These are phyloP conservation scores for Drosophila kokeensis DNA, from an alignment of 2,888 invertebrate genomes.

Conservation along the genomic window DNA sequence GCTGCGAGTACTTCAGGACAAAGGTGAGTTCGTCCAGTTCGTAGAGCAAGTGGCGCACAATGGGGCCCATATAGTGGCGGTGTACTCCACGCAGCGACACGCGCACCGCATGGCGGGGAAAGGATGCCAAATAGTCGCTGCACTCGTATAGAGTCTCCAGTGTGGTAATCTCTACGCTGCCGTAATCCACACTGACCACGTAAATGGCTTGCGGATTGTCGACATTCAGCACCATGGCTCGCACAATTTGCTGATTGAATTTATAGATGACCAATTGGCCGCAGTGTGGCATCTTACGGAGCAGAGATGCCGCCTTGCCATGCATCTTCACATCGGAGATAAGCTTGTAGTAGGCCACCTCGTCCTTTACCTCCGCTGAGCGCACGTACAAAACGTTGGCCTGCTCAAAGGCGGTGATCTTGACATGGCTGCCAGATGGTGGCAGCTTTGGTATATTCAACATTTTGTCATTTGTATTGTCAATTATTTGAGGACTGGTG, in stretches of 20 bases:
- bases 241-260: slow-evolving; percentile 66
- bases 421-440: slow-evolving; percentile 64
- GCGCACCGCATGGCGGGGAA: slow-evolving; percentile 76
- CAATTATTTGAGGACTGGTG: slow-evolving; percentile 2
- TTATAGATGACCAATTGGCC: slow-evolving; percentile 80
- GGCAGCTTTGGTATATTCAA: slow-evolving; percentile 57
- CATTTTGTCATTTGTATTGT: slow-evolving; percentile 4
- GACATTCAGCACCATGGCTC: slow-evolving; percentile 79
- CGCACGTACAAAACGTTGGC: slow-evolving; percentile 82
- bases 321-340: slow-evolving; percentile 58
- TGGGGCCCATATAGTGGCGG: slow-evolving; percentile 70
- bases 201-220: slow-evolving; percentile 68
- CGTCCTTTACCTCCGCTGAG: slow-evolving; percentile 65
- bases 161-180: slow-evolving; percentile 75
- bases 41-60: slow-evolving; percentile 62
- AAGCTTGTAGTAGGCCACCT: slow-evolving; percentile 71
- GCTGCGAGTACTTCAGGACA: slow-evolving; percentile 68
- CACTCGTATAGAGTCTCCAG: slow-evolving; percentile 73
- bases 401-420: slow-evolving; percentile 80
- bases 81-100: slow-evolving; percentile 79
- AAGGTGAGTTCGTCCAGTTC: slow-evolving; percentile 50
- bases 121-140: slow-evolving; percentile 54
- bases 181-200: slow-evolving; percentile 81
- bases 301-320: slow-evolving; percentile 52
- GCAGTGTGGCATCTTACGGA: slow-evolving; percentile 65